Evolutionary conservation across 2,113 vertebrate species (phyloP), one percentile per base, ranked within the genome.

Genomic region (Pachycephala philippinensis): DNA sequence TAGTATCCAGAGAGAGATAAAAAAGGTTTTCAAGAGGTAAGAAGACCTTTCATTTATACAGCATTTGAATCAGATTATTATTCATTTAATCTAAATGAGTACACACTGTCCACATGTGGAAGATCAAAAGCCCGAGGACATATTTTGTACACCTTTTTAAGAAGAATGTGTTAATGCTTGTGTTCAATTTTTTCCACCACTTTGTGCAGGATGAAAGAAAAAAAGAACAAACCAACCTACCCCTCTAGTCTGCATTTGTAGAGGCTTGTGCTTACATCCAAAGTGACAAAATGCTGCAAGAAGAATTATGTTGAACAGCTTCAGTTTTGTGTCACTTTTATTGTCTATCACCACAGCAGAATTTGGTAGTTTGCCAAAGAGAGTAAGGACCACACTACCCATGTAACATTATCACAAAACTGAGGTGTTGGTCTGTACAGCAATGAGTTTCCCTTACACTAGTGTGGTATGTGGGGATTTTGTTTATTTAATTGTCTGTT

Each of bases 321-420:
- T 85, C 65, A 66, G 18, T n/a, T 95, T 84, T 70, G 70, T 81
- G 61, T 59, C 35, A 50, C 18, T 88, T 91, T 74, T 61, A n/a
- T 64, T 77, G 47, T 64, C 61, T 54, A n/a, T 40, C 47, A 54
- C 28, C 26, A 54, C 33, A 68, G 35, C 33, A 79, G 50, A 95
- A 87, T 59, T 17, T 75, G 56, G 26, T 45, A 75, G 37, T 66
- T 91, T 94, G 23, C 68, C 68, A 26, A 16, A 54, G 23, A 61
- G 7, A 63, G 10, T 47, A 39, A 72, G 10, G 22, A 72, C 33
- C 28, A 19, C 5, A 16, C 5, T 23, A 86, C 23, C 40, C 52
- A 27, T 53, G 50, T 3, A 47, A 40, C 7, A 30, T 44, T 15
- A n/a, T 35, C 35, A 44, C 19, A 68, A 77, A 84, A 45, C 22